Evolutionary conservation across 1,140 invertebrate species (phyloP).

Genomic region (Neodiprion fabricii): DNA sequence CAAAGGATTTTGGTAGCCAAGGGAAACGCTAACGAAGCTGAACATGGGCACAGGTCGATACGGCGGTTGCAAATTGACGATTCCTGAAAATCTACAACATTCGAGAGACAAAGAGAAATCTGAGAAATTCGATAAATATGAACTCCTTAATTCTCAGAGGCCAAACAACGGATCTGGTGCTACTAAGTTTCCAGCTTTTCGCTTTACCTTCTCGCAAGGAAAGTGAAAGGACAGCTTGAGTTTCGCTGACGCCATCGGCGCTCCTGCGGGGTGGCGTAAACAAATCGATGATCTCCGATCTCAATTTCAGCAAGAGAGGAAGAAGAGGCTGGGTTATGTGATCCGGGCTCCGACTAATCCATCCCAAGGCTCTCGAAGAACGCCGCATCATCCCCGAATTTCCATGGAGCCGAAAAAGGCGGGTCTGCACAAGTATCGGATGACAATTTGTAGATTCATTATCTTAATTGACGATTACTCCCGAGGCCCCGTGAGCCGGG

Average conservation of each 20-base stretch:
- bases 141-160: no score
- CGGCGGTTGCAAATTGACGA: no score
- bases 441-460: slow-evolving; percentile 7
- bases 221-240: no score
- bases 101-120: no score
- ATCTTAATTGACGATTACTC: slow-evolving; percentile 7
- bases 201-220: no score
- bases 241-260: no score
- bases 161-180: no score
- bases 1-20: neutral
- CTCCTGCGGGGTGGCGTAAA: neutral
- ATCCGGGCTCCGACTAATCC: neutral
- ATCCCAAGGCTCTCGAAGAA: neutral
- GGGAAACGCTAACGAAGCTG: no score
- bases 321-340: neutral
- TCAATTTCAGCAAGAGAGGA: neutral
- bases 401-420: slow-evolving; percentile 1
- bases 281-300: slow-evolving; percentile 7
- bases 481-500: neutral
- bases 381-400: neutral
- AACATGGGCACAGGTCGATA: no score
- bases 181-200: no score
- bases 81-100: no score
- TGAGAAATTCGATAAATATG: no score
- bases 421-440: neutral